These are phyloP conservation scores for Zaprionus capensis DNA, from an alignment of 1,140 invertebrate species.

Conservation along the genomic window DNA sequence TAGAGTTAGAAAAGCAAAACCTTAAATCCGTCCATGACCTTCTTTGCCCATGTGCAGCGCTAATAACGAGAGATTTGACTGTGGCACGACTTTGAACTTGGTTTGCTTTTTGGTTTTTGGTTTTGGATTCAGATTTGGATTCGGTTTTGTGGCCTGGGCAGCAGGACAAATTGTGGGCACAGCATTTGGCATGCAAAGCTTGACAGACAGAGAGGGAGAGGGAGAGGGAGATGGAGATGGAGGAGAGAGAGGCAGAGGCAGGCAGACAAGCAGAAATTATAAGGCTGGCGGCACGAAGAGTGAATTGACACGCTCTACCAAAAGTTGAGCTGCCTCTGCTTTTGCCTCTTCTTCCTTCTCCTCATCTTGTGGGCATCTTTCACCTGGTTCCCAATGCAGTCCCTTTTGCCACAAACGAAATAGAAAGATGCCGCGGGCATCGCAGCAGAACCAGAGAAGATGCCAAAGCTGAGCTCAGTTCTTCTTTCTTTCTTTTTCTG, in stretches of 20 bases:
- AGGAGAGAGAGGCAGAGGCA: constrained; percentile 23
- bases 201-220: constrained; percentile 9
- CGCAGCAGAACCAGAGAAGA: constrained; percentile 2
- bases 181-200: constrained; percentile 76
- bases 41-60: constrained; percentile 62
- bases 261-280: constrained; percentile 70
- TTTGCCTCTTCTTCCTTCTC: constrained; percentile 17
- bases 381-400: constrained; percentile 25
- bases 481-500: constrained; percentile 19
- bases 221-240: constrained; percentile 3
- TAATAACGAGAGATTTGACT: constrained; percentile 63
- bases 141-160: constrained; percentile 30
- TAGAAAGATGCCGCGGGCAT: constrained; percentile 41
- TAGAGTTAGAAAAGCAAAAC: constrained; percentile 48
- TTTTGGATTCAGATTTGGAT: constrained; percentile 33
- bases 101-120: constrained; percentile 16
- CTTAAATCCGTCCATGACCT: constrained; percentile 80
- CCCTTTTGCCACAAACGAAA: constrained; percentile 49
- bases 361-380: constrained; percentile 20
- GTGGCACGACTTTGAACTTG: constrained; percentile 81
- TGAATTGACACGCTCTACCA: constrained; percentile 55
- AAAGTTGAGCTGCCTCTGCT: constrained; percentile 36
- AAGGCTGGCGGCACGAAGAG: constrained; percentile 61
- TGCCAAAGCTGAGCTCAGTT: neutral
- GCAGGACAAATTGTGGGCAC: constrained; percentile 68